A percentile compares a stretch with the other conserved stretches of the same genome.
Conservation (phyloP, 2,888 invertebrate species). For the Clostera curtula region DNA sequence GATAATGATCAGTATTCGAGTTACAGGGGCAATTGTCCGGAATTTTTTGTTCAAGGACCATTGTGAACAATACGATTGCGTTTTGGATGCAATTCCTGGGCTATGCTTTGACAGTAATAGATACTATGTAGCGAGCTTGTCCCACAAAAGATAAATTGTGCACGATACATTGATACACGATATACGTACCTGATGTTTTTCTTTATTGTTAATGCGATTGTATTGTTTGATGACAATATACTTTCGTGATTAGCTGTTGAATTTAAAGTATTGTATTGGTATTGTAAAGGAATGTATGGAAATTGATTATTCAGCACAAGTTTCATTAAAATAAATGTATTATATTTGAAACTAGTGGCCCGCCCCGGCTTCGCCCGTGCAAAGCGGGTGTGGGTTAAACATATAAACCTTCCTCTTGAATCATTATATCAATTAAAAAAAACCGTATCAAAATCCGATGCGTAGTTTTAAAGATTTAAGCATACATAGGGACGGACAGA, state of each 20-base stretch:
- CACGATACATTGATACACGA: slow-evolving; percentile 64
- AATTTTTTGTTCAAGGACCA: slow-evolving; percentile 41
- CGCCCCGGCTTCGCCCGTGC: too few relatives aligned
- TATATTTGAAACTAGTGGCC: too few relatives aligned
- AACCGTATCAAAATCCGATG: too few relatives aligned
- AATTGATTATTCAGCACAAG: too few relatives aligned
- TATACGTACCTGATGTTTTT: slow-evolving; percentile 59
- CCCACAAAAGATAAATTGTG: slow-evolving; percentile 63
- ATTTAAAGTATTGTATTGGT: slow-evolving; percentile 13
- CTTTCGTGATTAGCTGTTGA: slow-evolving; percentile 42
- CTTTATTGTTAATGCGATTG: slow-evolving; percentile 30
- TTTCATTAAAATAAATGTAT: too few relatives aligned
- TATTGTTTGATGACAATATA: slow-evolving; percentile 36
- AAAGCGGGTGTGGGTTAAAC: too few relatives aligned
- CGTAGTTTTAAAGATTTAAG: too few relatives aligned
- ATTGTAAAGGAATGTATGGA: background rate
- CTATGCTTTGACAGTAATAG: slow-evolving; percentile 51
- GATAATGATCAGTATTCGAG: slow-evolving; percentile 71
- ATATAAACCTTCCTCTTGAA: too few relatives aligned
- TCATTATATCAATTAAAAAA: too few relatives aligned
- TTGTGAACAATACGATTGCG: slow-evolving; percentile 59
- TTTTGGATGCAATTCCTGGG: slow-evolving; percentile 57
- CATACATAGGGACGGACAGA: too few relatives aligned
- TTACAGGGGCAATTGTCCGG: slow-evolving; percentile 62
- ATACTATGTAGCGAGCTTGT: slow-evolving; percentile 50